Evolutionary conservation across 2,797 vertebrate genomes (phyloP).

Genomic region (Natrix natrix): DNA sequence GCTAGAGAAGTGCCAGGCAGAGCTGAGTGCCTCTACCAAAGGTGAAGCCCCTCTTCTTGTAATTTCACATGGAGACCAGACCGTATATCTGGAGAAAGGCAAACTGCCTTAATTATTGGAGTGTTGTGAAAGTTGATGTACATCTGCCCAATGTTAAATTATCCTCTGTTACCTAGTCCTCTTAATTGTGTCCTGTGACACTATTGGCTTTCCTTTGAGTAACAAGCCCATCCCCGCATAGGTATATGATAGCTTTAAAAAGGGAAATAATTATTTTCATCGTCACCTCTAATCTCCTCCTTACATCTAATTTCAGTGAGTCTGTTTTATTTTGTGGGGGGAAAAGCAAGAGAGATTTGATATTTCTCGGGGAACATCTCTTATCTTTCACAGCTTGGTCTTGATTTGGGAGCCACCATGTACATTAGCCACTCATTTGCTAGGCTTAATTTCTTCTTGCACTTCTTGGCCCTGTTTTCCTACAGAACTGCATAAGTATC

Average conservation of each 20-base stretch:
- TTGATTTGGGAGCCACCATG: background rate
- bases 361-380: background rate
- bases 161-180: background rate
- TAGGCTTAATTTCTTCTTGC: background rate
- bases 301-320: background rate
- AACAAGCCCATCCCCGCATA: background rate
- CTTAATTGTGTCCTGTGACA: background rate
- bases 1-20: constrained; percentile 70
- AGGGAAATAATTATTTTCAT: background rate
- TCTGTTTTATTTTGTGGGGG: background rate
- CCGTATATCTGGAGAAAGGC: background rate
- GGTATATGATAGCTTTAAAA: background rate
- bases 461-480: constrained; percentile 2
- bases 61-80: background rate
- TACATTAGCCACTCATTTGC: background rate
- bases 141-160: background rate
- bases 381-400: background rate
- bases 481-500: constrained; percentile 82
- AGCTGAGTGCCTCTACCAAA: constrained; percentile 73
- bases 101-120: background rate
- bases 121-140: background rate
- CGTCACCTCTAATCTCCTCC: background rate
- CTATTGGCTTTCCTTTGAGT: background rate
- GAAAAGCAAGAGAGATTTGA: background rate
- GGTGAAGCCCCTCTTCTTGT: constrained; percentile 66